Evolutionary conservation across 1,140 invertebrate genomes (phyloP).

Genomic region (Panulirus ornatus): DNA sequence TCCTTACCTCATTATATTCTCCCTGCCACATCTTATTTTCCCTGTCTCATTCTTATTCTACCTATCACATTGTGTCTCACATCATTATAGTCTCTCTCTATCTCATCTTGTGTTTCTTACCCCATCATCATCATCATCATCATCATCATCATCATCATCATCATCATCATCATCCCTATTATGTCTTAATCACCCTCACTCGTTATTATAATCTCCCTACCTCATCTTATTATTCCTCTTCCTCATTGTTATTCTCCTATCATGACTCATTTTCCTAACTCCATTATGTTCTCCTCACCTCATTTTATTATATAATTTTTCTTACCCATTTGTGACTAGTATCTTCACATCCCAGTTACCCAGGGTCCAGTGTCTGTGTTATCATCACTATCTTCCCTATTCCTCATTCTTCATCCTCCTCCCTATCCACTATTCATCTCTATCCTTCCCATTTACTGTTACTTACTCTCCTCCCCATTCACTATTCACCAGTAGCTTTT

Average conservation of each 20-base stretch:
- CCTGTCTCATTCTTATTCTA: too few species aligned
- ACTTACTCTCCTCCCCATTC: neutral
- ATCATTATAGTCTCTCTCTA: too few species aligned
- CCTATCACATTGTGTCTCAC: too few species aligned
- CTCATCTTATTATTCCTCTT: neutral
- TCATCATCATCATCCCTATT: neutral
- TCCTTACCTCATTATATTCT: too few species aligned
- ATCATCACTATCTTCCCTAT: too few species aligned
- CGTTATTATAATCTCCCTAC: neutral
- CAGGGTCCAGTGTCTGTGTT: too few species aligned
- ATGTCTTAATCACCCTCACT: neutral
- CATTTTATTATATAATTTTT: too few species aligned
- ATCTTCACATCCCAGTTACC: too few species aligned
- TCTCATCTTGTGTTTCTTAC: too few species aligned
- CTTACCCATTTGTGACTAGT: too few species aligned
- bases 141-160: constrained; percentile 16
- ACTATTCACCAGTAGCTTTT: neutral
- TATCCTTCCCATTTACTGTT: neutral
- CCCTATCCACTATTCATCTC: neutral
- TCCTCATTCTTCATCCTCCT: neutral
- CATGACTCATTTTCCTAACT: neutral
- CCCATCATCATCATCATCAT: constrained; percentile 10
- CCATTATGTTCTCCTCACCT: neutral
- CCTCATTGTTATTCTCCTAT: neutral
- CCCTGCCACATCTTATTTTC: too few species aligned